phyloP scores from a whole-genome alignment of 2,113 vertebrate genomes.

The Cairina moschata region DNA sequence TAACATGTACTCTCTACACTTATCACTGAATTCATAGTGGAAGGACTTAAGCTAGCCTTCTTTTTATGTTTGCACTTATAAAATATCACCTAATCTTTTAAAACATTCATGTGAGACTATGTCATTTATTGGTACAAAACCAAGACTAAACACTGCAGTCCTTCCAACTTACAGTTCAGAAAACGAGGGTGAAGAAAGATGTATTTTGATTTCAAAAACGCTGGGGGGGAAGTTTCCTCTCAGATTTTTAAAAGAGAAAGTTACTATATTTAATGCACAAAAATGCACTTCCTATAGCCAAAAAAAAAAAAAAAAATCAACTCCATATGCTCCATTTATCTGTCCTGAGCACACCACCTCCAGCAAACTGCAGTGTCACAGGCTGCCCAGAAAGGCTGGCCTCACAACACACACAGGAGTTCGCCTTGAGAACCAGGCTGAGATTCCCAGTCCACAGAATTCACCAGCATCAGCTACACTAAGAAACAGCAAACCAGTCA shows the following conservation, averaged over 20 bases:
- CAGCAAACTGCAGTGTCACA: background rate
- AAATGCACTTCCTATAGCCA: constrained; percentile 35
- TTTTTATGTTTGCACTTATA: constrained; percentile 4
- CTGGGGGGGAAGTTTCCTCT: background rate
- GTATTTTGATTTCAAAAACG: background rate
- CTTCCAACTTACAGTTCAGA: background rate
- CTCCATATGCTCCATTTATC: background rate
- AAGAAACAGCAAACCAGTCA: background rate
- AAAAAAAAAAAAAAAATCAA: constrained; percentile 3
- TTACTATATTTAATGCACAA: constrained; percentile 35
- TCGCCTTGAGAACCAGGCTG: background rate
- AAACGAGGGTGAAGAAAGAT: background rate
- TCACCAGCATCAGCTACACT: background rate
- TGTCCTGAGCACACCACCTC: background rate
- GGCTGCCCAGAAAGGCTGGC: background rate
- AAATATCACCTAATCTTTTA: constrained; percentile 29
- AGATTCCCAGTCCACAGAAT: background rate
- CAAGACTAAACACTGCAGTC: background rate
- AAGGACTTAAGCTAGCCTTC: background rate
- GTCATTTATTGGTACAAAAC: constrained; percentile 44
- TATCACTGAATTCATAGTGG: background rate
- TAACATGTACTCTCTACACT: background rate
- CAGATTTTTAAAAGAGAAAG: constrained; percentile 21
- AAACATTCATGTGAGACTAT: constrained; percentile 23
- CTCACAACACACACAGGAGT: background rate